These are phyloP conservation scores for Chanos chanos DNA, from an alignment of 2,797 vertebrate genomes.

Conservation along the genomic window DNA sequence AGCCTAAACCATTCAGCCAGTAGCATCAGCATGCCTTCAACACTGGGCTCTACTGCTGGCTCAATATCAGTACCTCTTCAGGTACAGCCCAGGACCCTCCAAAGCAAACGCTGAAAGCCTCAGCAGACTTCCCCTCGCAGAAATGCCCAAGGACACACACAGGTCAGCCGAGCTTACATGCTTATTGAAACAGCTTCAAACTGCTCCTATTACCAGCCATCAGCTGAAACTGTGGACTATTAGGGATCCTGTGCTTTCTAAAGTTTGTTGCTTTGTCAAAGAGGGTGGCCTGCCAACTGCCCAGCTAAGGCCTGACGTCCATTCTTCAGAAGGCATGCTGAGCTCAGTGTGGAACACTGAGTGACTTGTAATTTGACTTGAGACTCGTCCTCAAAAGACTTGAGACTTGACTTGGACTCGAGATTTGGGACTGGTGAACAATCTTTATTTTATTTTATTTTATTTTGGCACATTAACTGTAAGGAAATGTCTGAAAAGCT, in stretches of 20 bases:
- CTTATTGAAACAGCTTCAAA: slow-evolving; percentile 9
- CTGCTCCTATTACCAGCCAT: neutral
- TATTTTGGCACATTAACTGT: no score
- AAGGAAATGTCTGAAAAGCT: no score
- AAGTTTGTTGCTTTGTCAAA: neutral
- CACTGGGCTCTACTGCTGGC: neutral
- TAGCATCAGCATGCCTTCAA: neutral
- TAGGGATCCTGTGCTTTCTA: neutral
- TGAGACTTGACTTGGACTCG: no score
- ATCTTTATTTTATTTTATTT: no score
- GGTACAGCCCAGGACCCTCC: neutral
- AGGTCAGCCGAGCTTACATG: neutral
- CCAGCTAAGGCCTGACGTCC: neutral
- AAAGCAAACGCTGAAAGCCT: neutral
- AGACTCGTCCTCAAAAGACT: no score
- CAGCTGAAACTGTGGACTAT: neutral
- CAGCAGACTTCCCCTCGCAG: neutral
- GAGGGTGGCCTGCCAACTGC: neutral
- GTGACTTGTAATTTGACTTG: no score
- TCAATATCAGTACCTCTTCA: neutral
- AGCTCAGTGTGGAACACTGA: no score
- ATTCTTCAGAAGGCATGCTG: neutral
- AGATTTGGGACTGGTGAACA: no score
- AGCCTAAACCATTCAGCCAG: slow-evolving; percentile 1
- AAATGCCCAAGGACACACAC: neutral